Percentiles rank a stretch among this genome's conserved stretches.
phyloP scores from a whole-genome alignment of 1,140 invertebrate genomes.

The Psilanteris sp. region DNA sequence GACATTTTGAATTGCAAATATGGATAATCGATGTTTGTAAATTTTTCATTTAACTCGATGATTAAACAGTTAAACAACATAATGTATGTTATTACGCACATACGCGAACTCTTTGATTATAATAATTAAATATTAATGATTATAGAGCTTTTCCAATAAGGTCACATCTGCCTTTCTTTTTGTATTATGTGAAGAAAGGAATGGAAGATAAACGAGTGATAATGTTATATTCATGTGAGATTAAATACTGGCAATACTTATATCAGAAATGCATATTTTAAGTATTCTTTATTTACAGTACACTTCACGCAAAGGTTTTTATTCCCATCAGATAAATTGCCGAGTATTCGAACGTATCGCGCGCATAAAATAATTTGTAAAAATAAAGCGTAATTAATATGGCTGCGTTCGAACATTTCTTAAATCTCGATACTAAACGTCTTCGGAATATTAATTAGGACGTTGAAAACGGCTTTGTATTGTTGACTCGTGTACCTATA shows the following conservation, averaged over 20 bases:
- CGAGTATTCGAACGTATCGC: neutral
- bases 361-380: neutral
- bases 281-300: slow-evolving; percentile 5
- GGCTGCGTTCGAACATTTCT: neutral
- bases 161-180: neutral
- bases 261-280: neutral
- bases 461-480: no score
- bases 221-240: neutral
- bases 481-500: no score
- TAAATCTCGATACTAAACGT: neutral
- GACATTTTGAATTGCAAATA: neutral
- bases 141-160: slow-evolving; percentile 2
- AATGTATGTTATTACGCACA: slow-evolving; percentile 1
- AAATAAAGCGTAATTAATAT: no score
- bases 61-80: slow-evolving; percentile 3
- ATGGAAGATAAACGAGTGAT: neutral
- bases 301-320: slow-evolving; percentile 2
- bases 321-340: slow-evolving; percentile 1
- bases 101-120: slow-evolving; percentile 4
- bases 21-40: neutral
- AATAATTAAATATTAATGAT: slow-evolving; percentile 34
- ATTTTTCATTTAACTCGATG: neutral
- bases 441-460: neutral
- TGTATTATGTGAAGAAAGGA: slow-evolving; percentile 4
- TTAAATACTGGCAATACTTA: neutral